Evolutionary conservation across 2,888 invertebrate genomes (phyloP), one percentile per base, ranked within the genome.

Genomic region (Masnerella sp.): DNA sequence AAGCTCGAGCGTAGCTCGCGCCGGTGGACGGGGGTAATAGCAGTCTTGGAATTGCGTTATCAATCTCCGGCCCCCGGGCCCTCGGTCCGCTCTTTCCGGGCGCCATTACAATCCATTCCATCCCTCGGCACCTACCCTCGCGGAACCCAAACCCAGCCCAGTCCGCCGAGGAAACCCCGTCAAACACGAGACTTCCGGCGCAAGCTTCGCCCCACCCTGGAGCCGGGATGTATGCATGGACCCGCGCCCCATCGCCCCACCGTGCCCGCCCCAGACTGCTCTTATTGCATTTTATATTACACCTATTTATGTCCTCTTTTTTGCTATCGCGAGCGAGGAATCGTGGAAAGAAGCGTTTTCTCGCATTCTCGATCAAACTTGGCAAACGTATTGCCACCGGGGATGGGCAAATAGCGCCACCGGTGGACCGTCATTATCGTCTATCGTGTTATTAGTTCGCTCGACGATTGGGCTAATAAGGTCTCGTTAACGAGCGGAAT

Each of bases 41-140:
- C 83, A 85, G 86, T 86, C 87, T 87, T 86, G 85, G 86, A 87
- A 87, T 87, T 87, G 86, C 87, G 85, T 87, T 87, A 87, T 87
- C 86, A 86, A 86, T 86, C 87, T 86, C 85, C 82, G 76, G 82
- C 77, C 11, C 32, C 72, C 70, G 68, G 52, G 71, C 56, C 68
- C 61, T 68, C 79, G 75, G 4, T 77, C 80, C 78, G 82, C 82
- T 67, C 56, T 67, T 38, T 38, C 56, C 28, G 22, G 80, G 83
- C 82, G 85, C 84, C 82, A 84, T 84, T 85, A 81, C 84, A 92
- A 92, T 92, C 91, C 91, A 90, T 90, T 90, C 90, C 90, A 81
- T 90, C 90, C 90, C 91, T 52, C 73, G 54, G 79, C 80, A 78
- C 80, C 68, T 74, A 75, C 78, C 77, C 72, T 58, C 81, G 70